Base-by-base conservation (phyloP, 2,888 invertebrate species). In the Orthosia cruda region DNA sequence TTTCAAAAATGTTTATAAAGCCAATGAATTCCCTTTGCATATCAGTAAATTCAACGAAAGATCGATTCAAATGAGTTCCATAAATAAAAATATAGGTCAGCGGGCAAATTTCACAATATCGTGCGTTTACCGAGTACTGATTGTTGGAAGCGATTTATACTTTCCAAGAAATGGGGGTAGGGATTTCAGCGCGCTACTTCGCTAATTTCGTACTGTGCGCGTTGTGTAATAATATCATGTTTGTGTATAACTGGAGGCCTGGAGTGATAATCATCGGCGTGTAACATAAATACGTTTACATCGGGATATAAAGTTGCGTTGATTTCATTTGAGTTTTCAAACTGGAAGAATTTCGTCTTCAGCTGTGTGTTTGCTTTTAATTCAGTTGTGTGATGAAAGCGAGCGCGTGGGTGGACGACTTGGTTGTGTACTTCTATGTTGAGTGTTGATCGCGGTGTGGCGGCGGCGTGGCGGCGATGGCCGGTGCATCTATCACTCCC, bases 401-500 rank as follows among this genome's bases (percentile, higher is more conserved):
- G 83, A 86, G 88, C 83, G 87, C 81, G 92, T 93, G 90, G 93
- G 93, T 74, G 89, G 84, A 89, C 86, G 80, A 81, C 87, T 88
- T 86, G 85, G 84, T 82, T 85, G 61, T 79, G 74, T 74, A 75
- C 69, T 82, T 83, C 81, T 88, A 87, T 88, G 88, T 87, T 67
- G 79, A 87, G 76, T 82, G 66, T 75, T 59, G 83, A 67, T 71
- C 72, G 62, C 40, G 49, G 54, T 57, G 26, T 67, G 32, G 40
- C 40, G 40, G 71, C 79, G 70, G 71, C 58, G 57, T 52, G 80
- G 83, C 80, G 84, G 74, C 79, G 80, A 73, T 81, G 81, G 81
- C 69, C 80, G 79, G 81, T 90, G 91, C 91, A 92, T 92, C 89
- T 86, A 90, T 92, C 92, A 91, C 90, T 83, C 91, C 92, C 88